Conservation (phyloP, 2,797 vertebrate species). For the Macrochelys suwanniensis region DNA sequence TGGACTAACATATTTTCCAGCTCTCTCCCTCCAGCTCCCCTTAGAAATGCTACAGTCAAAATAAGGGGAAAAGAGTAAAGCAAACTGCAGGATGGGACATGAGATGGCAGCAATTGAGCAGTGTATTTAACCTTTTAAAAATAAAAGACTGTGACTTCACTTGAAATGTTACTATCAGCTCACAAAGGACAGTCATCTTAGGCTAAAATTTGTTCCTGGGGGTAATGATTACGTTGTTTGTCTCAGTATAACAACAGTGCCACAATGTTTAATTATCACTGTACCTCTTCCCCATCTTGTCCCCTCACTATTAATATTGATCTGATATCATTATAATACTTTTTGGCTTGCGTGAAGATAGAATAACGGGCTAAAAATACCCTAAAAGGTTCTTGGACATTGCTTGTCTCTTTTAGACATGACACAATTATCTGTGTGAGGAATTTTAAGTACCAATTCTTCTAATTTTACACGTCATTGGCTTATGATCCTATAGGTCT, state of each 20-base stretch:
- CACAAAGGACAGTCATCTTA: not conserved
- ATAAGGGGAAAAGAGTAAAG: slow-evolving; percentile 44
- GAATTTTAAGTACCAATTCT: slow-evolving; percentile 49
- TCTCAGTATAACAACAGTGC: not conserved
- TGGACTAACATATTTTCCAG: slow-evolving; percentile 82
- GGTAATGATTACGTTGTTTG: not conserved
- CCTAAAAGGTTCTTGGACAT: slow-evolving; percentile 27
- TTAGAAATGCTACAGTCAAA: slow-evolving; percentile 64
- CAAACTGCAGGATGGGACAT: slow-evolving; percentile 65
- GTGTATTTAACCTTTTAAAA: slow-evolving; percentile 40
- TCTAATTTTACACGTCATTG: slow-evolving; percentile 27
- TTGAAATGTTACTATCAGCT: not conserved
- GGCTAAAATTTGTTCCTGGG: fast-evolving
- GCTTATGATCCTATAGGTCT: not conserved
- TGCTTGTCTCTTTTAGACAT: slow-evolving; percentile 19
- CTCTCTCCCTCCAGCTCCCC: slow-evolving; percentile 64
- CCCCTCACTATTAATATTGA: not conserved
- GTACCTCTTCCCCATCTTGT: not conserved
- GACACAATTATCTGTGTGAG: slow-evolving; percentile 5
- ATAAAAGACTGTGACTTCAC: not conserved
- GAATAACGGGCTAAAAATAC: slow-evolving; percentile 70
- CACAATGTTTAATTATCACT: not conserved
- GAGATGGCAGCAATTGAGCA: slow-evolving; percentile 82
- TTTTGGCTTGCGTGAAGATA: not conserved
- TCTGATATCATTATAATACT: not conserved